Evolutionary conservation across 1,140 invertebrate genomes (phyloP).

Genomic region (Thrips palmi): DNA sequence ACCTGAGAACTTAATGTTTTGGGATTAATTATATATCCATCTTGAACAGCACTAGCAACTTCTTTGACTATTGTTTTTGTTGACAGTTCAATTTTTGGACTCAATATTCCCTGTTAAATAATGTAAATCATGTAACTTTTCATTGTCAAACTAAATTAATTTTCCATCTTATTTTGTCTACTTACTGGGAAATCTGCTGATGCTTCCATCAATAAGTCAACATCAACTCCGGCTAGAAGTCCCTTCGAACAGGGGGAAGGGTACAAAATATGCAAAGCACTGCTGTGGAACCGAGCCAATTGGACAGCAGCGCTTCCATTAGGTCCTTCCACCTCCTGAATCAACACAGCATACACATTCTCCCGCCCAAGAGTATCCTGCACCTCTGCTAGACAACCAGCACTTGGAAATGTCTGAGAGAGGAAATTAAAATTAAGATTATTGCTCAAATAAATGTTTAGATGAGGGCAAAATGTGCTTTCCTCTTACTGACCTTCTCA

Average conservation of each 20-base stretch:
- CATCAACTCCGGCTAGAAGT: constrained; percentile 28
- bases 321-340: constrained; percentile 35
- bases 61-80: constrained; percentile 32
- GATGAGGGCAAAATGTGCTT: constrained; percentile 26
- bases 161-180: not conserved
- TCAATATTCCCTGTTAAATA: constrained; percentile 31
- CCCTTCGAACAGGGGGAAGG: constrained; percentile 26
- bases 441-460: constrained; percentile 20
- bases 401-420: constrained; percentile 8
- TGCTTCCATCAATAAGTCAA: constrained; percentile 45
- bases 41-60: constrained; percentile 14
- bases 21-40: constrained; percentile 6
- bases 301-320: constrained; percentile 24
- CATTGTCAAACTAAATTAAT: not conserved
- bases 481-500: constrained; percentile 35
- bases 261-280: constrained; percentile 40
- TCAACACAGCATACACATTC: constrained; percentile 36
- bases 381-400: constrained; percentile 10
- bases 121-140: not conserved
- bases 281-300: constrained; percentile 39
- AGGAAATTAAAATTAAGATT: constrained; percentile 4
- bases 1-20: constrained; percentile 11
- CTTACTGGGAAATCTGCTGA: constrained; percentile 40
- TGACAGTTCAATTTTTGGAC: constrained; percentile 36
- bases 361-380: constrained; percentile 27